phyloP scores from a whole-genome alignment of 1,140 invertebrate genomes.

The Drusus annulatus region DNA sequence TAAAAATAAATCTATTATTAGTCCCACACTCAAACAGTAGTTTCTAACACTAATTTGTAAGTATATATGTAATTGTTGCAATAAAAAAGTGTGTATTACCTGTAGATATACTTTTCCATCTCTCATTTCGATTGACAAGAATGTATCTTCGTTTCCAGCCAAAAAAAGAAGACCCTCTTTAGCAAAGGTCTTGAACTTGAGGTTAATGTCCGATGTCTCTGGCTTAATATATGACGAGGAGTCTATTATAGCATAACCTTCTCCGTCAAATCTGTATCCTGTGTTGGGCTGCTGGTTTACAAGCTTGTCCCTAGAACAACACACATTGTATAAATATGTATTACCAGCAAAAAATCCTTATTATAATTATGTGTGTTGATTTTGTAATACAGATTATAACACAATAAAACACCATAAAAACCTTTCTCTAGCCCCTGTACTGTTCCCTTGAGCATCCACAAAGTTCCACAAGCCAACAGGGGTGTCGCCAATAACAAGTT shows the following conservation, averaged over 20 bases:
- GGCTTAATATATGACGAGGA: conserved; percentile 72
- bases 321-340: too few relatives aligned
- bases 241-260: conserved; percentile 84
- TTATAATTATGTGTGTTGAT: too few relatives aligned
- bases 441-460: conserved; percentile 79
- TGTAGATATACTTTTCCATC: conserved; percentile 83
- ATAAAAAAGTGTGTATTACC: conserved; percentile 62
- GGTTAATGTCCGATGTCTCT: conserved; percentile 74
- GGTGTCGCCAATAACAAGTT: conserved; percentile 89
- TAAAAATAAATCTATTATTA: not conserved
- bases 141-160: conserved; percentile 82
- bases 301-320: conserved; percentile 74
- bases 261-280: conserved; percentile 89
- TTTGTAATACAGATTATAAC: too few relatives aligned
- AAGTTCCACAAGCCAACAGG: conserved; percentile 97
- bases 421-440: conserved; percentile 82
- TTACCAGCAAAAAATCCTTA: too few relatives aligned
- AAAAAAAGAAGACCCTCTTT: conserved; percentile 91
- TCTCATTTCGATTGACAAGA: conserved; percentile 87
- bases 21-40: too few relatives aligned
- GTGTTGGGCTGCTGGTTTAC: conserved; percentile 75
- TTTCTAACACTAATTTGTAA: too few relatives aligned
- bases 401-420: conserved; percentile 60
- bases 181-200: conserved; percentile 90
- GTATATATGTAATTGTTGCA: not conserved